Evolutionary conservation across 2,113 vertebrate species (phyloP).

Genomic region (Toxotes jaculatrix): DNA sequence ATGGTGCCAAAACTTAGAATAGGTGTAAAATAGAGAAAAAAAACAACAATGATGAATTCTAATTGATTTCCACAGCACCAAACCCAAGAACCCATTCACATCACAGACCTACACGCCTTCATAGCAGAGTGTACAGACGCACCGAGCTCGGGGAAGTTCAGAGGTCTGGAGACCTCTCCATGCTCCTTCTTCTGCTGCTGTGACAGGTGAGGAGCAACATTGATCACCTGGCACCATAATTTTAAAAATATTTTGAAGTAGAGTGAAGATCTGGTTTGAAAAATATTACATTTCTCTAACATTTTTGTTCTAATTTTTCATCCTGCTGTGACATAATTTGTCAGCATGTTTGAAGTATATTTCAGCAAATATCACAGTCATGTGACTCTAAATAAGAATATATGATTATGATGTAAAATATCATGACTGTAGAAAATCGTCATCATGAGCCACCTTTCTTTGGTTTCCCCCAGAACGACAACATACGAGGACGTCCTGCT

Average conservation of each 20-base stretch:
- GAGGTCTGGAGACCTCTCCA: constrained; percentile 85
- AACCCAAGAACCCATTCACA: constrained; percentile 82
- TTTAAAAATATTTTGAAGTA: background rate
- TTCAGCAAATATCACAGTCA: background rate
- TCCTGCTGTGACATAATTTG: background rate
- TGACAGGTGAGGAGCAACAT: constrained; percentile 82
- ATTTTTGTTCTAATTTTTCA: too few relatives aligned
- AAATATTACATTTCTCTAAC: too few relatives aligned
- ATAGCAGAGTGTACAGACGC: constrained; percentile 92
- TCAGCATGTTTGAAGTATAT: background rate
- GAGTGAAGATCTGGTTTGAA: too few relatives aligned
- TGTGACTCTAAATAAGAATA: background rate
- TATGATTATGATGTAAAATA: background rate
- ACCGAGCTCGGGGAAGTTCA: constrained; percentile 90
- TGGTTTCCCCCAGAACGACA: constrained; percentile 77
- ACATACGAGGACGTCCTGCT: constrained; percentile 85
- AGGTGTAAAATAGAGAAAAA: background rate
- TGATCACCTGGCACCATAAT: too few relatives aligned
- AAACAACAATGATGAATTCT: background rate
- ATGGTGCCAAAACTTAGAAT: background rate
- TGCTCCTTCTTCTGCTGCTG: constrained; percentile 93
- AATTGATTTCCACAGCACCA: constrained; percentile 85
- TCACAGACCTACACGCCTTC: constrained; percentile 91
- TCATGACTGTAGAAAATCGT: background rate
- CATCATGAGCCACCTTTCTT: background rate